Conservation (phyloP, 1,140 invertebrate genomes). For the Drosophila busckii region DNA sequence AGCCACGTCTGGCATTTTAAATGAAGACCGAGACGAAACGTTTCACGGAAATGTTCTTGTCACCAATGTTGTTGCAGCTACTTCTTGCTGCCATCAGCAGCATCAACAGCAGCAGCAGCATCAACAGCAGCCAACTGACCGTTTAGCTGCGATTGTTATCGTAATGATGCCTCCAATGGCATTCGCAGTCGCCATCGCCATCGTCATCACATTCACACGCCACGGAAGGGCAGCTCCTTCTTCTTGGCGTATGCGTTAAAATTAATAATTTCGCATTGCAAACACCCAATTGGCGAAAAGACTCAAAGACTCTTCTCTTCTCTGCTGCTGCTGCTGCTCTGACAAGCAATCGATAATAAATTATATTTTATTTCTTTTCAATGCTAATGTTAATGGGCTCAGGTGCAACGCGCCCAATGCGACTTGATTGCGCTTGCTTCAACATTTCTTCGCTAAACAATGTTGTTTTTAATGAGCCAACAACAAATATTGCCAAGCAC, state of each 20-base stretch:
- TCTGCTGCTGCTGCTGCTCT: conserved; percentile 17
- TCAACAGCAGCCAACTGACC: conserved; percentile 25
- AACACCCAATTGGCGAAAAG: conserved; percentile 63
- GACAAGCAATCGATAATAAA: conserved; percentile 72
- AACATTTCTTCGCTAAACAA: no score
- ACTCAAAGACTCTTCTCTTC: no score
- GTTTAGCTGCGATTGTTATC: conserved; percentile 73
- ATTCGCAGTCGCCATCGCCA: conserved; percentile 37
- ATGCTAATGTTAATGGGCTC: conserved; percentile 53
- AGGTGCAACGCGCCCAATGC: no score
- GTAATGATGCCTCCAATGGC: conserved; percentile 64
- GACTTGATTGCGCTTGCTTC: no score
- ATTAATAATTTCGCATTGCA: conserved; percentile 76
- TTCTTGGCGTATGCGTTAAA: conserved; percentile 50
- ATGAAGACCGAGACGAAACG: conserved; percentile 67
- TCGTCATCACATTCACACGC: conserved; percentile 38
- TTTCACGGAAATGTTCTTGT: conserved; percentile 35
- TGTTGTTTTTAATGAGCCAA: no score
- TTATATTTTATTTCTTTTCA: conserved; percentile 76
- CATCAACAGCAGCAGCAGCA: background rate
- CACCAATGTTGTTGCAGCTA: conserved; percentile 3
- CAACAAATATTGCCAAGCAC: no score
- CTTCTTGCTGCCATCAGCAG: conserved; percentile 1
- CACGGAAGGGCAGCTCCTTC: conserved; percentile 33
- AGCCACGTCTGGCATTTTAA: conserved; percentile 72